phyloP scores from a whole-genome alignment of 2,797 vertebrate species.

The Coreius guichenoti region DNA sequence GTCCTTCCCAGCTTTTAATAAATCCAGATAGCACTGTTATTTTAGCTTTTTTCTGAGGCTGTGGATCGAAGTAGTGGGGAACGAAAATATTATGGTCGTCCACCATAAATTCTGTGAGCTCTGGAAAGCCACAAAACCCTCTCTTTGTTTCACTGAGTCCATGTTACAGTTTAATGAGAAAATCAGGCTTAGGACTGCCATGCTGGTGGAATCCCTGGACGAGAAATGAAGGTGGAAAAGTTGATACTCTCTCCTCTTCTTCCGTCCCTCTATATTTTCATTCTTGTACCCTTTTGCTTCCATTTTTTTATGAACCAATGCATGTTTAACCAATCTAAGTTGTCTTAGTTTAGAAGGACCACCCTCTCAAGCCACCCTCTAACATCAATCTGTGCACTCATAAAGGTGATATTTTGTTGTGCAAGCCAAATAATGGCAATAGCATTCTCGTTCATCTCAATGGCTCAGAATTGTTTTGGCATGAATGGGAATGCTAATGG shows the following conservation, averaged over 20 bases:
- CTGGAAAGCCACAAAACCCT: constrained; percentile 61
- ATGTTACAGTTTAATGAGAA: constrained; percentile 70
- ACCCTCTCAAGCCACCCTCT: not conserved
- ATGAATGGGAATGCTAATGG: not conserved
- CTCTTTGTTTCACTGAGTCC: constrained; percentile 64
- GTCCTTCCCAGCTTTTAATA: constrained; percentile 67
- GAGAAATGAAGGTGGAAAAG: constrained; percentile 61
- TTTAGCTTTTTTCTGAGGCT: constrained; percentile 65
- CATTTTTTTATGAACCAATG: constrained; percentile 10
- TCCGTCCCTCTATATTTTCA: constrained; percentile 47
- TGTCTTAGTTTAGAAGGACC: not conserved
- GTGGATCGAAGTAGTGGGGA: constrained; percentile 56
- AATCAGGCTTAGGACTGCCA: constrained; percentile 62
- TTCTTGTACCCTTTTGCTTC: constrained; percentile 38
- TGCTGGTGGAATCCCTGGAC: constrained; percentile 49
- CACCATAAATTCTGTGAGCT: constrained; percentile 64
- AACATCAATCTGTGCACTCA: not conserved
- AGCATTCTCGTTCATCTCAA: not conserved
- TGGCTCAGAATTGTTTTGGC: not conserved
- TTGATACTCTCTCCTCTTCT: constrained; percentile 57
- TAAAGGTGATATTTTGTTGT: not conserved
- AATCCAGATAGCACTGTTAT: constrained; percentile 71
- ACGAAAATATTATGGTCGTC: constrained; percentile 66
- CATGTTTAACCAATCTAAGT: not conserved
- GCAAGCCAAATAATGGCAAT: not conserved